phyloP scores from a whole-genome alignment of 2,888 invertebrate species.

The Therioaphis trifolii region DNA sequence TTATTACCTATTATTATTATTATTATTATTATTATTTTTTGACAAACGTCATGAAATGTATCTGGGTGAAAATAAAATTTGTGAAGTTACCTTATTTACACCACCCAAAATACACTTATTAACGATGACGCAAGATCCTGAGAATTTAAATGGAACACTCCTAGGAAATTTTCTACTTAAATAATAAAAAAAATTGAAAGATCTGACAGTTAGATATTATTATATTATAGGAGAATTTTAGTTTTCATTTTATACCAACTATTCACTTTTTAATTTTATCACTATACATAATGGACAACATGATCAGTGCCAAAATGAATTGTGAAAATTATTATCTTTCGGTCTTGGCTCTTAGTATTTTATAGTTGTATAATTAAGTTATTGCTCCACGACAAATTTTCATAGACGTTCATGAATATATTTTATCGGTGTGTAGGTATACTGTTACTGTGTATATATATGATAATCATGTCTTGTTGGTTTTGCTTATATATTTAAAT shows the following conservation, averaged over 20 bases:
- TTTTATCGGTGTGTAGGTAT: too few species aligned
- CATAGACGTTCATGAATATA: too few species aligned
- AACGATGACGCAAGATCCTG: neutral
- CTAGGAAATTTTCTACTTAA: neutral
- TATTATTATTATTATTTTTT: too few species aligned
- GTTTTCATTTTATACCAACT: neutral
- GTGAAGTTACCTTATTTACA: neutral
- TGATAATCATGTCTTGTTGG: too few species aligned
- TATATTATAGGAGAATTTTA: constrained; percentile 3
- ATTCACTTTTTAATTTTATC: constrained; percentile 4
- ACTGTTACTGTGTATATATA: too few species aligned
- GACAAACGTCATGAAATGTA: neutral
- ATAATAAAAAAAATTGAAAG: neutral
- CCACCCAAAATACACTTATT: neutral
- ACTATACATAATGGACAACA: neutral
- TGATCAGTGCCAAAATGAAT: neutral
- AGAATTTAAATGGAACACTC: neutral
- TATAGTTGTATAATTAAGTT: too few species aligned
- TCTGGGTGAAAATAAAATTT: neutral
- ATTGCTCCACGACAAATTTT: too few species aligned
- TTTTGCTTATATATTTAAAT: too few species aligned
- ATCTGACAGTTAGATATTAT: neutral
- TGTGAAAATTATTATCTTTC: neutral
- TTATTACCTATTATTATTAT: too few species aligned
- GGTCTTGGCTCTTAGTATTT: neutral